phyloP scores from a whole-genome alignment of 37 sponge, comb jelly and placozoan species.

The Beroe forskalii region DNA sequence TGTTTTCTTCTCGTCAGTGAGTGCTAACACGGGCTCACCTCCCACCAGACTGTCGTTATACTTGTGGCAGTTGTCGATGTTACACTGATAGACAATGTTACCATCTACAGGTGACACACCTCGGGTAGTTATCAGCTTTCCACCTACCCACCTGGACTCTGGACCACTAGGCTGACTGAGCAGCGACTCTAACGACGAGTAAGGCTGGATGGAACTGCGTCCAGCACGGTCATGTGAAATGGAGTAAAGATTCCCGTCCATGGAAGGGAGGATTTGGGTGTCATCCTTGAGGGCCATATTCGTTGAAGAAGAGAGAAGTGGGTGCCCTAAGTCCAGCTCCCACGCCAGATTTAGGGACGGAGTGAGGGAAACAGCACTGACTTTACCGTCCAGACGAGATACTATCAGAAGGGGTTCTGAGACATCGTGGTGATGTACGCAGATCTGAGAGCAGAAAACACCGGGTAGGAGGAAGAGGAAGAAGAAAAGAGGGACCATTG shows the following conservation, averaged over 20 bases:
- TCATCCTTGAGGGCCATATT: slow-evolving; percentile 2
- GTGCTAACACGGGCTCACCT: background rate
- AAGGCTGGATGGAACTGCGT: background rate
- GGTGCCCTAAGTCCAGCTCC: slow-evolving; percentile 39
- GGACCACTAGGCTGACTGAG: background rate
- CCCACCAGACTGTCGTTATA: slow-evolving; percentile 23
- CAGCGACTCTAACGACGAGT: background rate
- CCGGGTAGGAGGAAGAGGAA: background rate
- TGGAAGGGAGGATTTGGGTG: background rate
- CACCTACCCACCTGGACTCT: slow-evolving; percentile 27
- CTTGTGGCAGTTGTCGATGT: slow-evolving; percentile 46
- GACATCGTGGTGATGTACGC: slow-evolving; percentile 6
- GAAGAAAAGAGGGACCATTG: background rate
- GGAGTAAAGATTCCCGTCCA: slow-evolving; percentile 41
- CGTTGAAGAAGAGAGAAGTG: background rate
- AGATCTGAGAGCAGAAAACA: background rate
- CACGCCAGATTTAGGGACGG: background rate
- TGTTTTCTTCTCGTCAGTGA: slow-evolving; percentile 58
- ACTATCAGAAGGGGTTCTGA: slow-evolving; percentile 6
- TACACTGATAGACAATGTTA: background rate
- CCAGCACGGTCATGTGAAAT: background rate
- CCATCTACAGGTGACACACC: background rate
- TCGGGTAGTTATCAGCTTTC: slow-evolving; percentile 35
- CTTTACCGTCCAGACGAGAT: slow-evolving; percentile 14
- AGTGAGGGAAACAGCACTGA: background rate